phyloP scores from a whole-genome alignment of 1,140 invertebrate species.

The Pseudomyrmex dendroicus region DNA sequence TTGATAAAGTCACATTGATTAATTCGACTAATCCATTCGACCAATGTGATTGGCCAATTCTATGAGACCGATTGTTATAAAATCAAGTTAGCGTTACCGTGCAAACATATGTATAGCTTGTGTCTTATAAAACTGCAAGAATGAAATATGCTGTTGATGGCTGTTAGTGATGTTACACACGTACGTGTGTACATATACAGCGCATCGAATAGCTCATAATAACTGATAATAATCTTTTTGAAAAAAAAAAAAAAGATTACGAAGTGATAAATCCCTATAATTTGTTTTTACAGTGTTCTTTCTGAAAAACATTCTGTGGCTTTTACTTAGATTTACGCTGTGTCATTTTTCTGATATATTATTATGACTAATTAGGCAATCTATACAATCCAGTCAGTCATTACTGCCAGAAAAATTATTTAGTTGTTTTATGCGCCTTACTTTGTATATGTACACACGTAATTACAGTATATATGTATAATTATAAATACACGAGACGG shows the following conservation, averaged over 20 bases:
- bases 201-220: no score
- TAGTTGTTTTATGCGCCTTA: background rate
- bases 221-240: no score
- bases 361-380: slow-evolving; percentile 22
- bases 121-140: slow-evolving; percentile 18
- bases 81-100: no score
- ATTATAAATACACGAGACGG: slow-evolving; percentile 64
- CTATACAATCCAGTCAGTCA: slow-evolving; percentile 58
- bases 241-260: no score
- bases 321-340: background rate
- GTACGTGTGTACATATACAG: slow-evolving; percentile 40
- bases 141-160: slow-evolving; percentile 43
- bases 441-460: slow-evolving; percentile 60
- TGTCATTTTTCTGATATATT: background rate
- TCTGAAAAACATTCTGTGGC: background rate
- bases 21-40: no score
- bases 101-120: no score
- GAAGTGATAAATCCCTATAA: background rate
- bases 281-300: background rate
- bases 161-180: slow-evolving; percentile 63
- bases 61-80: no score
- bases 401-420: slow-evolving; percentile 41
- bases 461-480: slow-evolving; percentile 61
- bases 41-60: no score
- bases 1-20: no score